These are phyloP conservation scores for Zaprionus ornatus DNA, from an alignment of 1,140 invertebrate species.

Conservation along the genomic window DNA sequence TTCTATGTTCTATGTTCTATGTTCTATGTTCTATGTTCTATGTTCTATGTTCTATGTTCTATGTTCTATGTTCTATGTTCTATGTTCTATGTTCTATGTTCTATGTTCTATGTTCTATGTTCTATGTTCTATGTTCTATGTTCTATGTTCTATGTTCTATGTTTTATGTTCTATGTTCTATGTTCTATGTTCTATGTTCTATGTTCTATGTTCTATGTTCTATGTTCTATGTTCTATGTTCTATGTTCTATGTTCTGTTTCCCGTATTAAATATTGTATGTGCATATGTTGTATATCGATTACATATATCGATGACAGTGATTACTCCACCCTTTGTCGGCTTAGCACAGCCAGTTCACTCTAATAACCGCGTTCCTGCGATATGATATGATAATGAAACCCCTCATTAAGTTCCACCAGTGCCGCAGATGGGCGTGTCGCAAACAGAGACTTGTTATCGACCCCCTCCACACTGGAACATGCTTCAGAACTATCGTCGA, in stretches of 20 bases:
- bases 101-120: no score
- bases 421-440: conserved; percentile 10
- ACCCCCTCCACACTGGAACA: background rate
- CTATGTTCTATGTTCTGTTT: background rate
- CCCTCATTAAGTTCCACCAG: conserved; percentile 15
- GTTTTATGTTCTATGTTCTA: no score
- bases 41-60: no score
- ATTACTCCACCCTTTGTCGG: background rate
- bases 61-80: no score
- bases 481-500: background rate
- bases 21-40: no score
- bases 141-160: no score
- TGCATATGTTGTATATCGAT: background rate
- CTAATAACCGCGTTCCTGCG: conserved; percentile 7
- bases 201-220: no score
- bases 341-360: conserved; percentile 1
- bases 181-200: no score
- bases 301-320: background rate
- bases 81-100: no score
- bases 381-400: conserved; percentile 20
- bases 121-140: no score
- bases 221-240: no score
- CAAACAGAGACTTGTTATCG: conserved; percentile 10
- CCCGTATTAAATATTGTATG: background rate
- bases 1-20: no score